Conservation (phyloP, 1,140 invertebrate species). For the Euura lappo region DNA sequence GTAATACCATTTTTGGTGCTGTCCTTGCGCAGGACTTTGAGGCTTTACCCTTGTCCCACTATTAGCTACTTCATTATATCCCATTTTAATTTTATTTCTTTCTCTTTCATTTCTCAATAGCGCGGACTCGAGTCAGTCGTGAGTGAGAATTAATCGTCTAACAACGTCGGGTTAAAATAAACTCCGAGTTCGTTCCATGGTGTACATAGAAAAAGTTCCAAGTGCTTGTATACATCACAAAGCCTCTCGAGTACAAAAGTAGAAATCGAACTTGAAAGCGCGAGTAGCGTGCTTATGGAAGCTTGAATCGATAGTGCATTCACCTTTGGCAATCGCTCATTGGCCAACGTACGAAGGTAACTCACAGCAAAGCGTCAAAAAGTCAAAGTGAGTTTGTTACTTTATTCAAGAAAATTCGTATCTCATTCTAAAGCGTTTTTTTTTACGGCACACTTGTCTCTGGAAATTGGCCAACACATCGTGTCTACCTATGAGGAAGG, state of each 20-base stretch:
- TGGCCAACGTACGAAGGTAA: neutral
- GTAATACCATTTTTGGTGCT: neutral
- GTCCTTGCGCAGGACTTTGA: neutral
- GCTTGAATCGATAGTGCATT: neutral
- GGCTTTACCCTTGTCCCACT: neutral
- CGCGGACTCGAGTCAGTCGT: neutral
- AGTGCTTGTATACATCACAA: neutral
- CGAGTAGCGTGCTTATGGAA: neutral
- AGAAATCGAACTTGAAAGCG: neutral
- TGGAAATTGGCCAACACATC: too few relatives aligned
- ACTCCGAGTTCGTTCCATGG: neutral
- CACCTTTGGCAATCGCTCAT: conserved; percentile 1
- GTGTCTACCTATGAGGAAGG: too few relatives aligned
- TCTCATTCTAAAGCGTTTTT: too few relatives aligned
- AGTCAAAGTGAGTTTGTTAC: too few relatives aligned
- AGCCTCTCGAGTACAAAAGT: too few relatives aligned
- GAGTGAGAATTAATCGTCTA: neutral
- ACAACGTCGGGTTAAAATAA: neutral
- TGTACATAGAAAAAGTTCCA: neutral
- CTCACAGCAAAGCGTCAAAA: too few relatives aligned
- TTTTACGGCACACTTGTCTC: too few relatives aligned
- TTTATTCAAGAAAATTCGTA: too few relatives aligned
- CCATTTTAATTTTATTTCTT: neutral
- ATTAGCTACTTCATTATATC: neutral
- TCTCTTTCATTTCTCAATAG: neutral